phyloP scores from a whole-genome alignment of 2,888 invertebrate genomes.

The Netelia fuscicornis region DNA sequence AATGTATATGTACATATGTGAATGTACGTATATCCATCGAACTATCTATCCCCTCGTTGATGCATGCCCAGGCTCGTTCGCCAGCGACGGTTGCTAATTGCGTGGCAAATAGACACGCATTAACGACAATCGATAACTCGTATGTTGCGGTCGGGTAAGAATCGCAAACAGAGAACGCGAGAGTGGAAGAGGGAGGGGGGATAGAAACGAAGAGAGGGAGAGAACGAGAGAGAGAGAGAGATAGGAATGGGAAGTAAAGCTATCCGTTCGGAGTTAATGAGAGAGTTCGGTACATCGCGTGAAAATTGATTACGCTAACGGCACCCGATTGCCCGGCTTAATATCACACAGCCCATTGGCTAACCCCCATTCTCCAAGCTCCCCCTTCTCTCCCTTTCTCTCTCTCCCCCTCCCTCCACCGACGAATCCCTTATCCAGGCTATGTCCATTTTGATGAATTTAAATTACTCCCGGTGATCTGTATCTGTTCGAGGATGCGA shows the following conservation, averaged over 20 bases:
- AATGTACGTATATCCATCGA: slow-evolving; percentile 15
- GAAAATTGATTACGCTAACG: slow-evolving; percentile 66
- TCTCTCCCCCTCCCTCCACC: too few species aligned
- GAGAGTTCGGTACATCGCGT: slow-evolving; percentile 61
- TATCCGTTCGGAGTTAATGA: slow-evolving; percentile 59
- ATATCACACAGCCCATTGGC: slow-evolving; percentile 64
- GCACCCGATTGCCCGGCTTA: slow-evolving; percentile 60
- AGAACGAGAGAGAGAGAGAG: slow-evolving; percentile 16
- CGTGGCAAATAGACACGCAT: slow-evolving; percentile 69
- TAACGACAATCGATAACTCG: slow-evolving; percentile 69
- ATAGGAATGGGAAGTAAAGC: slow-evolving; percentile 39
- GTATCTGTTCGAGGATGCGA: slow-evolving; percentile 33
- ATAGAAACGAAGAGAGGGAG: slow-evolving; percentile 2
- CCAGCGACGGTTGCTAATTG: slow-evolving; percentile 67
- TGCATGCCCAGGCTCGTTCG: slow-evolving; percentile 56
- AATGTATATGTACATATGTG: not conserved
- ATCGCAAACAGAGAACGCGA: slow-evolving; percentile 61
- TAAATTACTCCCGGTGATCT: slow-evolving; percentile 37
- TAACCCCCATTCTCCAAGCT: not conserved
- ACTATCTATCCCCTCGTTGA: slow-evolving; percentile 56
- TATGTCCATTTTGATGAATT: slow-evolving; percentile 62
- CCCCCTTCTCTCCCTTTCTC: too few species aligned
- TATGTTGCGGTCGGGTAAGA: slow-evolving; percentile 66
- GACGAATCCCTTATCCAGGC: slow-evolving; percentile 10
- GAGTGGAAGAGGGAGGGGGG: not conserved